Evolutionary conservation across 1,140 invertebrate genomes (phyloP).

Genomic region (Paralvinella palmiformis): DNA sequence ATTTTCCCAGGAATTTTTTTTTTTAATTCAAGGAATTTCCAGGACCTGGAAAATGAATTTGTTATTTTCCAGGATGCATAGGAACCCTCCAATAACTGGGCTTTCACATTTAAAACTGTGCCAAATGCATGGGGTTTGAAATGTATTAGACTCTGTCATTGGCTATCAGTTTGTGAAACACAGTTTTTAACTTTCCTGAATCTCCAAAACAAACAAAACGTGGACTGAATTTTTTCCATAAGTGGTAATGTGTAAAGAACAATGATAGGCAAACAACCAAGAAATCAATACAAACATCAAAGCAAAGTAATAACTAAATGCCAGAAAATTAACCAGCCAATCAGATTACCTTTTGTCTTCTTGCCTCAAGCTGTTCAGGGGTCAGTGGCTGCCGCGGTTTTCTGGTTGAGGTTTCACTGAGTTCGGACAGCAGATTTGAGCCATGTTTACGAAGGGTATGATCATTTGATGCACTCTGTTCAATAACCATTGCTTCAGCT

Average conservation of each 20-base stretch:
- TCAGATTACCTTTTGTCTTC: slow-evolving; percentile 32
- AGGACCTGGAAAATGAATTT: too few relatives aligned
- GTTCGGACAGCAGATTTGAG: background rate
- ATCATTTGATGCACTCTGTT: slow-evolving; percentile 22
- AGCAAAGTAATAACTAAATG: too few relatives aligned
- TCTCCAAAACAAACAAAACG: background rate
- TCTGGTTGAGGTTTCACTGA: background rate
- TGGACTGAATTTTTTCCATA: background rate
- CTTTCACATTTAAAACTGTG: too few relatives aligned
- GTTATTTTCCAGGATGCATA: too few relatives aligned
- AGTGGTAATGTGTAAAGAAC: background rate
- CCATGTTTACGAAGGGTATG: slow-evolving; percentile 25
- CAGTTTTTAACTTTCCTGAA: background rate
- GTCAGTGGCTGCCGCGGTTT: slow-evolving; percentile 33
- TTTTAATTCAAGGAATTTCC: too few relatives aligned
- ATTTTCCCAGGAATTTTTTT: too few relatives aligned
- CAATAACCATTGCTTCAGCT: slow-evolving; percentile 28
- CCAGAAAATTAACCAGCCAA: background rate
- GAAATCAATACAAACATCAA: background rate
- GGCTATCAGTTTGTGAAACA: too few relatives aligned
- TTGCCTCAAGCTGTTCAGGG: slow-evolving; percentile 39
- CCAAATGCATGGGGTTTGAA: too few relatives aligned
- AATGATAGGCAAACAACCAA: background rate
- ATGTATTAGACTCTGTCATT: too few relatives aligned
- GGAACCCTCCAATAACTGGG: too few relatives aligned